These are phyloP conservation scores for Drosophila austrosaltans DNA, from an alignment of 2,888 invertebrate genomes.

Conservation along the genomic window DNA sequence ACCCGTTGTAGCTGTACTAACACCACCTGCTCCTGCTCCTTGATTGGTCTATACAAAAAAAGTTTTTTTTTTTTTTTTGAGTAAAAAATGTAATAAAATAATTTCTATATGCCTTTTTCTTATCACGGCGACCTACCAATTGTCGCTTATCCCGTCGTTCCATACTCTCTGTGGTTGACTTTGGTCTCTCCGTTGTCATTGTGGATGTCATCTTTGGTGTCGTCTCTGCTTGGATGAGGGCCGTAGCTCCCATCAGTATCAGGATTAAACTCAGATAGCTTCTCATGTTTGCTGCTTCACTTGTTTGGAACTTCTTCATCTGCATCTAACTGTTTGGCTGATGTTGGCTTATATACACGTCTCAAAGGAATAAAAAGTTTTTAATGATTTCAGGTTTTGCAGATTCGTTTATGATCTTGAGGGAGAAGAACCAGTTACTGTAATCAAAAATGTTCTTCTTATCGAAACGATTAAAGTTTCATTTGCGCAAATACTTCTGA, in stretches of 20 bases:
- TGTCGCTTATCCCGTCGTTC: conserved; percentile 60
- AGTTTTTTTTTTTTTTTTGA: too few relatives aligned
- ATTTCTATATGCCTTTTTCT: neutral
- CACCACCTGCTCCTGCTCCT: neutral
- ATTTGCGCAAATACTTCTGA: too few relatives aligned
- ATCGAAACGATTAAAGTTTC: too few relatives aligned
- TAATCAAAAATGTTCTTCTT: too few relatives aligned
- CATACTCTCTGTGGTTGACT: neutral
- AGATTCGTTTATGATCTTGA: neutral
- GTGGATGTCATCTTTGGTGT: conserved; percentile 2
- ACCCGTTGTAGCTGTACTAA: conserved; percentile 2
- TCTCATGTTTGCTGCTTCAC: conserved; percentile 45
- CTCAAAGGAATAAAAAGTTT: neutral
- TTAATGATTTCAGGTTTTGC: conserved; percentile 9
- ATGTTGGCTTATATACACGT: conserved; percentile 1
- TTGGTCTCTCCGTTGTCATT: neutral
- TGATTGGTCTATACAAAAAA: conserved; percentile 19
- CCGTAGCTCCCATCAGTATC: conserved; percentile 36
- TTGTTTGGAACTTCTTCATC: conserved; percentile 28
- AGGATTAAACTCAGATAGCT: conserved; percentile 41
- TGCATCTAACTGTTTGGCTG: neutral
- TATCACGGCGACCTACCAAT: conserved; percentile 40
- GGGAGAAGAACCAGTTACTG: conserved; percentile 7
- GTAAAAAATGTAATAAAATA: neutral
- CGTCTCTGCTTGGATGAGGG: conserved; percentile 7